Evolutionary conservation across 2,888 invertebrate species (phyloP).

Genomic region (Agonopterix arenella): DNA sequence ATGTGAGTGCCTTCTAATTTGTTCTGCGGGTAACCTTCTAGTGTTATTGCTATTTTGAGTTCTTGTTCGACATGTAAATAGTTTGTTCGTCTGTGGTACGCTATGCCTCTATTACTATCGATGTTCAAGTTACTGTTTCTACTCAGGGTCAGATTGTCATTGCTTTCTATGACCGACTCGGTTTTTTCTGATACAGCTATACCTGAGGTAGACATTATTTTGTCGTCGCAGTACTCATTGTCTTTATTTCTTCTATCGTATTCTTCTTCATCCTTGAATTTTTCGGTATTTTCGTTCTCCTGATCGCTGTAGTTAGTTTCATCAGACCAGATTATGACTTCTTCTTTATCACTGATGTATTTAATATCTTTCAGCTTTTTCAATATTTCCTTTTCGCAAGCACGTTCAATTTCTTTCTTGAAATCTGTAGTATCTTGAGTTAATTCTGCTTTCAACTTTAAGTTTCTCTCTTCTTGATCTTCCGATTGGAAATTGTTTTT

Average conservation of each 20-base stretch:
- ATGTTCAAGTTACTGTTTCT: constrained; percentile 51
- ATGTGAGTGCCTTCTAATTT: constrained; percentile 63
- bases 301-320: constrained; percentile 27
- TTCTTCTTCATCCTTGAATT: constrained; percentile 5
- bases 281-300: constrained; percentile 16
- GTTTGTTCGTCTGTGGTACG: constrained; percentile 63
- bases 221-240: neutral
- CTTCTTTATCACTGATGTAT: constrained; percentile 42
- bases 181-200: constrained; percentile 45
- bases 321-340: constrained; percentile 47
- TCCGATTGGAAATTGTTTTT: constrained; percentile 10
- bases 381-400: constrained; percentile 32
- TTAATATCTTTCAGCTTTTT: constrained; percentile 45
- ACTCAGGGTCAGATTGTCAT: constrained; percentile 37
- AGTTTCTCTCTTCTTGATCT: constrained; percentile 7
- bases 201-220: constrained; percentile 24
- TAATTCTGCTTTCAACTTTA: constrained; percentile 5
- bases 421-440: constrained; percentile 11
- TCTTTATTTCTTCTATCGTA: constrained; percentile 2
- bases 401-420: constrained; percentile 28
- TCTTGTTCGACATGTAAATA: constrained; percentile 61
- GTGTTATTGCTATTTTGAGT: constrained; percentile 55
- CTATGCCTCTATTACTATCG: constrained; percentile 60
- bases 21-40: constrained; percentile 59
- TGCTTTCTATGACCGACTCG: constrained; percentile 47